Conservation (phyloP, 2,113 vertebrate species). For the Alouatta palliata region DNA sequence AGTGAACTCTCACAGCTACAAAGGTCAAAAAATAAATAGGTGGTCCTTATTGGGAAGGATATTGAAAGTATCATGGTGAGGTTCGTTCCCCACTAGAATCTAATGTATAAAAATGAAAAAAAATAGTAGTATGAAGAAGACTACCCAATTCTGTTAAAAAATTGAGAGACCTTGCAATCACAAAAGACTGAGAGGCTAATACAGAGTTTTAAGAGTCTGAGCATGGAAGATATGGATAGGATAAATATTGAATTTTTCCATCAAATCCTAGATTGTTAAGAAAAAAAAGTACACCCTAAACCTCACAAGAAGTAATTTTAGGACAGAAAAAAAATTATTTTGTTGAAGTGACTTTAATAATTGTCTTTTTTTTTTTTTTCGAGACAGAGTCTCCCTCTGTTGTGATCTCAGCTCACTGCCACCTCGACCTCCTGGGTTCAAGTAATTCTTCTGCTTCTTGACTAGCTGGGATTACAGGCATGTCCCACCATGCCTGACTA, state of each 20-base stretch:
- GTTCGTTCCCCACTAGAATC: not conserved
- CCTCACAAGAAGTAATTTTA: not conserved
- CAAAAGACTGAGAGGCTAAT: not conserved
- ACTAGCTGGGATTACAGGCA: too few species aligned
- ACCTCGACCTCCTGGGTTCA: too few species aligned
- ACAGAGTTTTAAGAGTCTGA: not conserved
- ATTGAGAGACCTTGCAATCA: not conserved
- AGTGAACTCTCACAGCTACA: not conserved
- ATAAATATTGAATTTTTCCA: not conserved
- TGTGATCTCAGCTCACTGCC: too few species aligned
- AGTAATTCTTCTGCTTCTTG: too few species aligned
- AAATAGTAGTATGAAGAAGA: not conserved
- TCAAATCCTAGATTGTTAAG: not conserved
- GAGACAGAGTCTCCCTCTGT: too few species aligned
- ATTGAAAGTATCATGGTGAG: not conserved
- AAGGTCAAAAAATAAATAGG: not conserved
- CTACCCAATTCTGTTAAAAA: not conserved
- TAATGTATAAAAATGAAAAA: not conserved
- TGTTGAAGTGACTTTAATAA: not conserved
- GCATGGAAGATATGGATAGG: not conserved
- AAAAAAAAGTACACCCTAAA: not conserved
- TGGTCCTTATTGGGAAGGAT: not conserved
- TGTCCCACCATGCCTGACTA: too few species aligned
- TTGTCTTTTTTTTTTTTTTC: too few species aligned
- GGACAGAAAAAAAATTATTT: not conserved